Evolutionary conservation across 2,888 invertebrate genomes (phyloP).

Genomic region (Hirtodrosophila duncani): DNA sequence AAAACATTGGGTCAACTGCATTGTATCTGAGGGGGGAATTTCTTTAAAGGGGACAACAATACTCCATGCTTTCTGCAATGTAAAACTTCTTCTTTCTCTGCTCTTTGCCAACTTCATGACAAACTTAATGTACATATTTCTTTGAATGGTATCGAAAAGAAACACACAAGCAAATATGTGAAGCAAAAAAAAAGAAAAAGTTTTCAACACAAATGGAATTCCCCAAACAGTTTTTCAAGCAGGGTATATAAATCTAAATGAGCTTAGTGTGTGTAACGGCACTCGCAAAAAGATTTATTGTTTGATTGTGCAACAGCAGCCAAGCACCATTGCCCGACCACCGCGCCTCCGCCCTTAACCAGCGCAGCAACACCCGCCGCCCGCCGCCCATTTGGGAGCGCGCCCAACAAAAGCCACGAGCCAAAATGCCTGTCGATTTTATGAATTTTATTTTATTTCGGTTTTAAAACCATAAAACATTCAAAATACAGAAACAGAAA

Average conservation of each 20-base stretch:
- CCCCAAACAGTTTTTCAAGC: conserved; percentile 41
- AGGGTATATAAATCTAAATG: conserved; percentile 65
- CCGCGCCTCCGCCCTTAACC: conserved; percentile 21
- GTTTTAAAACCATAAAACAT: conserved; percentile 65
- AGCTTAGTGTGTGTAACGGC: conserved; percentile 57
- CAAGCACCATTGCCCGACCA: conserved; percentile 14
- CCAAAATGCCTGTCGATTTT: conserved; percentile 56
- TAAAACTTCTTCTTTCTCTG: too few relatives aligned
- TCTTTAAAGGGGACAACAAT: too few relatives aligned
- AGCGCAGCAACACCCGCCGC: not conserved
- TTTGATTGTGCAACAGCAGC: conserved; percentile 52
- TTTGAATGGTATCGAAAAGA: too few relatives aligned
- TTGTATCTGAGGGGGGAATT: too few relatives aligned
- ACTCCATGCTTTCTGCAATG: too few relatives aligned
- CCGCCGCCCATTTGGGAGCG: not conserved
- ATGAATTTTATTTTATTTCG: conserved; percentile 65
- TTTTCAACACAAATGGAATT: conserved; percentile 56
- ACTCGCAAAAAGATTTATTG: conserved; percentile 56
- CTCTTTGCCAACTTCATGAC: too few relatives aligned
- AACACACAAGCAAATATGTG: conserved; percentile 19
- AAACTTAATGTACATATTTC: too few relatives aligned
- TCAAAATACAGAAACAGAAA: conserved; percentile 54
- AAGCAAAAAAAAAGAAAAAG: conserved; percentile 34
- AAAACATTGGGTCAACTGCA: too few relatives aligned
- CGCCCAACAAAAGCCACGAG: not conserved